Evolutionary conservation across 2,113 vertebrate species (phyloP), one percentile per base, ranked within the genome.

Genomic region (Pluvianellus socialis): DNA sequence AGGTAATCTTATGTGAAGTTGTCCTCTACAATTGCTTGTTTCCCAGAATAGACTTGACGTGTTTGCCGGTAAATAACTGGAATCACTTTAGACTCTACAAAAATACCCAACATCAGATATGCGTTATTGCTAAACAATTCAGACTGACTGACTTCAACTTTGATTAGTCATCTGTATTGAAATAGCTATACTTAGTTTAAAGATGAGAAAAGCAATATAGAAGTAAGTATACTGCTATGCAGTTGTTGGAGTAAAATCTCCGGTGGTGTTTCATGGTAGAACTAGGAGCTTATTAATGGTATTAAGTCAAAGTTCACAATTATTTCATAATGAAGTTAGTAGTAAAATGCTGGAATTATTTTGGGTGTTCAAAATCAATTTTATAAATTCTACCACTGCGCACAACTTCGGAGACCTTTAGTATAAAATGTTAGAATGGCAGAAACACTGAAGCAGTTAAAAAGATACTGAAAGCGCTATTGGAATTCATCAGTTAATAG

Each of bases 1-100:
- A 99, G 99, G 99, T 99, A 98, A 94, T 56, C 16, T 45, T 11
- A 12, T 59, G 24, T 79, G 18, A 85, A 65, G 6, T 72, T 83
- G 45, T 91, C 14, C 7, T 79, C 89, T 53, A 47, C 17, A 58
- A n/a, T 65, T 62, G 5, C 24, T 74, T 76, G 21, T 93, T 92
- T 68, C 49, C 32, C 14, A 20, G 68, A 65, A 10, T 58, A 42
- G 26, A 23, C 19, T 33, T 44, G 14, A 30, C 52, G 5, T 33
- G 14, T 55, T 47, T 24, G 35, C 13, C 47, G 38, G 15, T 77
- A 28, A 65, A 4, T 19, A 70, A 84, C 18, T 62, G 19, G 19
- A 66, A 50, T 63, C 22, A 22, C 15, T 68, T 45, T 38, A 38
- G 38, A 38, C 38, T 38, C 38, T 38, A 38, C 38, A 38, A 38